These are phyloP conservation scores for Ips typographus DNA, from an alignment of 1,140 invertebrate genomes.

Conservation along the genomic window DNA sequence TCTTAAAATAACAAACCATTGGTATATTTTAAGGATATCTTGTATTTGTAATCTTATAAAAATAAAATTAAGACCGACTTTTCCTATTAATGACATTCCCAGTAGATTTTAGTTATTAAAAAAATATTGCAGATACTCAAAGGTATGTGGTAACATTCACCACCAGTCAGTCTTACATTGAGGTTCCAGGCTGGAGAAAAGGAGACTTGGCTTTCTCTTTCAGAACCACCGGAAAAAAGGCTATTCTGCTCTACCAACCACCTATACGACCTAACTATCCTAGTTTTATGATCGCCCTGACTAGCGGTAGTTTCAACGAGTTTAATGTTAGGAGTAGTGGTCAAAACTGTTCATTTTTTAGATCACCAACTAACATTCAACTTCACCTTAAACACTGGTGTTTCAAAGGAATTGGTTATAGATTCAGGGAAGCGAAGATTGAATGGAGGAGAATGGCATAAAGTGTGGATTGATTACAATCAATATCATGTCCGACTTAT, in stretches of 20 bases:
- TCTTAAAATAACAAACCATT: too few species aligned
- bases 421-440: constrained; percentile 71
- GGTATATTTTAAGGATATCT: too few species aligned
- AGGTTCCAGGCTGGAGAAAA: constrained; percentile 88
- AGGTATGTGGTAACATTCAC: constrained; percentile 92
- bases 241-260: constrained; percentile 87
- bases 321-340: background rate
- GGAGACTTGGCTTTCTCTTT: constrained; percentile 92
- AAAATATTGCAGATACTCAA: constrained; percentile 71
- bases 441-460: constrained; percentile 92
- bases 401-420: constrained; percentile 74
- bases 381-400: constrained; percentile 83
- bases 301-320: constrained; percentile 61
- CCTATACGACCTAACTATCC: constrained; percentile 85
- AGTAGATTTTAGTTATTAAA: background rate
- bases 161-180: constrained; percentile 86
- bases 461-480: constrained; percentile 92
- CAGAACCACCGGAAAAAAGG: constrained; percentile 84
- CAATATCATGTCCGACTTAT: constrained; percentile 92
- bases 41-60: too few species aligned
- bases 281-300: constrained; percentile 85
- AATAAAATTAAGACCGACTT: too few species aligned
- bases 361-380: constrained; percentile 87
- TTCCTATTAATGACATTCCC: too few species aligned
- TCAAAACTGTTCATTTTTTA: constrained; percentile 42